Conservation (phyloP, 1,140 invertebrate species). For the Zaprionus ornatus region DNA sequence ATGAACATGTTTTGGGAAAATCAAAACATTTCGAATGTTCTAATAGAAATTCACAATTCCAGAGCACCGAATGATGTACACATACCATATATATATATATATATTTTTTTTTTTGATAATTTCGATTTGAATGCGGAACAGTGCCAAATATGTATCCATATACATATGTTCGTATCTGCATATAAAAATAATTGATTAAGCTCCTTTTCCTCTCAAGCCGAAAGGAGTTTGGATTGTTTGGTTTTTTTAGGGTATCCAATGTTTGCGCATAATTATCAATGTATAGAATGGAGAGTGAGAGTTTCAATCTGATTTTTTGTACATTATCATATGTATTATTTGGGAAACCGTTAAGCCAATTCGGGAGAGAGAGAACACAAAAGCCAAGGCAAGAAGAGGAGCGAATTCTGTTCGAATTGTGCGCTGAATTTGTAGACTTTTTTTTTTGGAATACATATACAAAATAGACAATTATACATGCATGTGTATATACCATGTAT, state of each 20-base stretch:
- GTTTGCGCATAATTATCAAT: slow-evolving; percentile 11
- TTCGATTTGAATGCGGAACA: slow-evolving; percentile 11
- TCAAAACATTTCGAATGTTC: slow-evolving; percentile 2
- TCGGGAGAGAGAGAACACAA: slow-evolving; percentile 9
- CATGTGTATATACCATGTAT: slow-evolving; percentile 24
- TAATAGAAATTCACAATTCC: slow-evolving; percentile 1
- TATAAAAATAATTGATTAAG: slow-evolving; percentile 1
- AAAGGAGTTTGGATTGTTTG: background rate
- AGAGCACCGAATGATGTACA: background rate
- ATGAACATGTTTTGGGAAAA: slow-evolving; percentile 6
- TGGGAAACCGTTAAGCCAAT: slow-evolving; percentile 21
- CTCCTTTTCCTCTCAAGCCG: background rate
- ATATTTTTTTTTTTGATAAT: background rate
- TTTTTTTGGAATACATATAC: slow-evolving; percentile 52
- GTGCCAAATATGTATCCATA: background rate
- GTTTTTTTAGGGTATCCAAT: slow-evolving; percentile 2
- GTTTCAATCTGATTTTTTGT: background rate
- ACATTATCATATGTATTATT: slow-evolving; percentile 4
- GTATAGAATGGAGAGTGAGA: background rate
- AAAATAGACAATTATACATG: slow-evolving; percentile 58
- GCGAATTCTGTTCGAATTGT: slow-evolving; percentile 17
- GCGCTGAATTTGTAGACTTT: slow-evolving; percentile 14
- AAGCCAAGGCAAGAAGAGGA: background rate
- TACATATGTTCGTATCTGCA: background rate
- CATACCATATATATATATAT: background rate